Evolutionary conservation across 2,888 invertebrate genomes (phyloP).

Genomic region (Seira ritae): DNA sequence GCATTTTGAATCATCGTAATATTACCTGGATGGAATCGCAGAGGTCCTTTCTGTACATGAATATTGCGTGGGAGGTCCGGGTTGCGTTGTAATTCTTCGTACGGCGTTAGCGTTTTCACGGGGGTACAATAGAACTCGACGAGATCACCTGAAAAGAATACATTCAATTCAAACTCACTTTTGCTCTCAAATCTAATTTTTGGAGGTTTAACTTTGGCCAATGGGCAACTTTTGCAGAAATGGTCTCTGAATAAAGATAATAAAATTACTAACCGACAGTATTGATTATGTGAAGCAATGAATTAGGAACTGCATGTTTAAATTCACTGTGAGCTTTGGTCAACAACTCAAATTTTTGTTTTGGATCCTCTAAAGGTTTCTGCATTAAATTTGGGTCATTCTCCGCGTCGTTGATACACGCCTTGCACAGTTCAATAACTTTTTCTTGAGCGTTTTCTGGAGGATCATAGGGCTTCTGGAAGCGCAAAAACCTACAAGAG

Average conservation of each 20-base stretch:
- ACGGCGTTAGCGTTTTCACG: conserved; percentile 83
- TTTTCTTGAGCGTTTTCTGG: conserved; percentile 81
- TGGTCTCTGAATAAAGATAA: too few relatives aligned
- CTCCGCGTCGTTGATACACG: conserved; percentile 73
- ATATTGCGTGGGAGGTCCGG: conserved; percentile 89
- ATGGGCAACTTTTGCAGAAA: too few relatives aligned
- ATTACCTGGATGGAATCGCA: conserved; percentile 88
- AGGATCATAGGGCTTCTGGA: conserved; percentile 85
- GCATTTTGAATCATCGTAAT: too few relatives aligned
- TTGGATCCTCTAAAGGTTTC: conserved; percentile 74
- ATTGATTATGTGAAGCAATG: conserved; percentile 84
- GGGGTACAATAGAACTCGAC: conserved; percentile 84
- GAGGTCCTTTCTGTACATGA: conserved; percentile 87
- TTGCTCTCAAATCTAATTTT: not conserved
- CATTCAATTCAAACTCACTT: conserved; percentile 24
- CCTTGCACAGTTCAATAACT: conserved; percentile 80
- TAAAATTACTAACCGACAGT: conserved; percentile 81
- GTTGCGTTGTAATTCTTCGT: conserved; percentile 83
- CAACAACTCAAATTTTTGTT: conserved; percentile 83
- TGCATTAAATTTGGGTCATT: conserved; percentile 58
- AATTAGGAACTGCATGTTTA: conserved; percentile 88
- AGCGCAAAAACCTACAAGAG: conserved; percentile 85
- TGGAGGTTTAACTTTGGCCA: too few relatives aligned
- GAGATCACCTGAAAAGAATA: conserved; percentile 80
- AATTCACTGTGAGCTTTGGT: conserved; percentile 84